Conservation (phyloP, 2,888 invertebrate species). For the Hydrotaea cyrtoneurina region DNA sequence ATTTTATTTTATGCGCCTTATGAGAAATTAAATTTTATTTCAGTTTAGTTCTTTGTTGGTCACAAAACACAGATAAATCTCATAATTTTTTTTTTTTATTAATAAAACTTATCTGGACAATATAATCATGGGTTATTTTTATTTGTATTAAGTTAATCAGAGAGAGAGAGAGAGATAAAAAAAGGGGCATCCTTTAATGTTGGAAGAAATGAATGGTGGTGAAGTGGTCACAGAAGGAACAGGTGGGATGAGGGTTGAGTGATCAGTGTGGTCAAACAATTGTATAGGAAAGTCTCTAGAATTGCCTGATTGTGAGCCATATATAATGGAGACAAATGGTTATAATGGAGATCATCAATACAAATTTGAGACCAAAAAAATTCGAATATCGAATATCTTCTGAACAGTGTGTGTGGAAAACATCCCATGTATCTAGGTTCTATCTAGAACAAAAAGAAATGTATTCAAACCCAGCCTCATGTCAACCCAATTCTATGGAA, state of each 20-base stretch:
- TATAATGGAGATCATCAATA: too few species aligned
- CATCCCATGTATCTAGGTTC: too few species aligned
- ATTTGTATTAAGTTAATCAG: constrained; percentile 58
- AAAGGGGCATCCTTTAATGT: constrained; percentile 51
- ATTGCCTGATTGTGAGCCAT: too few species aligned
- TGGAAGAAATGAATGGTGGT: not conserved
- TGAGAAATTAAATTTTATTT: constrained; percentile 35
- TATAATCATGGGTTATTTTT: constrained; percentile 49
- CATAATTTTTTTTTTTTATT: constrained; percentile 56
- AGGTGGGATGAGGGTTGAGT: not conserved
- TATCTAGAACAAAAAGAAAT: too few species aligned
- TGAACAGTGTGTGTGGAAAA: too few species aligned
- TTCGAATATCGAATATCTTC: too few species aligned
- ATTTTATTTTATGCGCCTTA: constrained; percentile 52
- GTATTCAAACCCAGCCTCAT: too few species aligned
- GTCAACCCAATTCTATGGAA: too few species aligned
- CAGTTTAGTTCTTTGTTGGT: constrained; percentile 22
- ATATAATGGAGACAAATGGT: too few species aligned
- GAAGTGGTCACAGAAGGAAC: not conserved
- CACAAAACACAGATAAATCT: constrained; percentile 48
- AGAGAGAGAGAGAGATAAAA: not conserved
- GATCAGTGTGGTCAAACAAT: not conserved
- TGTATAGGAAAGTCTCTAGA: too few species aligned
- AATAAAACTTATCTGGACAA: constrained; percentile 63
- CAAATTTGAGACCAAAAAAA: too few species aligned